These are phyloP conservation scores for Dipodomys ordii DNA, from an alignment of 2,113 vertebrate genomes.

Conservation along the genomic window DNA sequence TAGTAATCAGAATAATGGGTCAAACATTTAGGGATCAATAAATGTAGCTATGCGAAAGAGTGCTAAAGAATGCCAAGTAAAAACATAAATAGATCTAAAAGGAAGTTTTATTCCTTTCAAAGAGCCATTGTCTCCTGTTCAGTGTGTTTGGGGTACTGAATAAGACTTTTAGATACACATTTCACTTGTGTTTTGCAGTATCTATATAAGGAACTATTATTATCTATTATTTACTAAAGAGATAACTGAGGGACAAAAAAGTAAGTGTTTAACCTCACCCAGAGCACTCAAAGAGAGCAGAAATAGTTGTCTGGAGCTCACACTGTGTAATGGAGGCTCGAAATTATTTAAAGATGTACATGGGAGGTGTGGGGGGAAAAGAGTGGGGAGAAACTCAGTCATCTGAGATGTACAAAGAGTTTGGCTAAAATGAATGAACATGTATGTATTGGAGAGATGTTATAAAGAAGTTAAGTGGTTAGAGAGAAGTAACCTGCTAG, in stretches of 20 bases:
- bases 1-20: neutral
- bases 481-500: neutral
- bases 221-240: neutral
- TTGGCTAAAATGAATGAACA: neutral
- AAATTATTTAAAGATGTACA: constrained; percentile 30
- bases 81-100: neutral
- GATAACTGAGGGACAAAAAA: neutral
- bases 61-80: neutral
- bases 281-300: neutral
- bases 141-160: neutral
- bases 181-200: constrained; percentile 4
- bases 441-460: neutral
- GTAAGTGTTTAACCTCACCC: neutral
- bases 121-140: neutral
- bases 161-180: neutral
- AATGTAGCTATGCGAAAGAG: neutral
- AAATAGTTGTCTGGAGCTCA: neutral
- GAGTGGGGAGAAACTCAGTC: neutral
- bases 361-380: neutral
- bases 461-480: neutral
- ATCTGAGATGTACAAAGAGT: neutral
- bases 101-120: neutral
- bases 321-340: neutral
- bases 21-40: neutral
- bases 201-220: neutral